phyloP scores from a whole-genome alignment of 1,140 invertebrate species.

The Caenorhabditis inopinata region DNA sequence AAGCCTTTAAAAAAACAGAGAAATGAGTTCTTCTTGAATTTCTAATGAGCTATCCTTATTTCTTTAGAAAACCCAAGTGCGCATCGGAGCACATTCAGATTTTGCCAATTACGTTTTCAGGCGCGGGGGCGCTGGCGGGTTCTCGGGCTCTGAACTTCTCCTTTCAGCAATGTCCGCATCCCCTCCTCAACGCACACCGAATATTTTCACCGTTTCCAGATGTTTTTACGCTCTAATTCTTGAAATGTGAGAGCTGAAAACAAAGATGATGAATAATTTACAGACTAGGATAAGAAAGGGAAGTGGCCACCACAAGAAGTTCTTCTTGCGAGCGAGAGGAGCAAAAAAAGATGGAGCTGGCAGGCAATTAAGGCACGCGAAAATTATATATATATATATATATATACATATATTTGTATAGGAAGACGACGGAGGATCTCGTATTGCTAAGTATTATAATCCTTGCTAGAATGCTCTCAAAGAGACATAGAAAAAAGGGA shows the following conservation, averaged over 20 bases:
- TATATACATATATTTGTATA: too few relatives aligned
- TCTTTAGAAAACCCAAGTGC: too few relatives aligned
- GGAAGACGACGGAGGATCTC: neutral
- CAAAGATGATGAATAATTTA: conserved; percentile 29
- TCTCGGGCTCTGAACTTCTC: too few relatives aligned
- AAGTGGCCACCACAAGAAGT: neutral
- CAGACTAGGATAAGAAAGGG: neutral
- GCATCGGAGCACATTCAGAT: too few relatives aligned
- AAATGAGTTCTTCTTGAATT: too few relatives aligned
- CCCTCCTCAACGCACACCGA: too few relatives aligned
- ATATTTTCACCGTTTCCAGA: neutral
- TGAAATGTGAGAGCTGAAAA: neutral
- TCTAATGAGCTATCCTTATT: too few relatives aligned
- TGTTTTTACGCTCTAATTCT: neutral
- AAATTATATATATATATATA: neutral
- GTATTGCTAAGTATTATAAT: conserved; percentile 28
- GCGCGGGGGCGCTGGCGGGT: too few relatives aligned
- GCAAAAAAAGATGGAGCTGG: neutral
- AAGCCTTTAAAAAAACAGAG: too few relatives aligned
- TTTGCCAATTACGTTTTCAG: too few relatives aligned
- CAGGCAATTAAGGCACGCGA: conserved; percentile 4
- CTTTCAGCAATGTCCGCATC: neutral
- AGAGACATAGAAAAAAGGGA: neutral
- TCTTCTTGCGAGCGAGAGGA: neutral
- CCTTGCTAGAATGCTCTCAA: conserved; percentile 5